These are phyloP conservation scores for Hippocampus abdominalis DNA, from an alignment of 2,113 vertebrate species.

Conservation along the genomic window DNA sequence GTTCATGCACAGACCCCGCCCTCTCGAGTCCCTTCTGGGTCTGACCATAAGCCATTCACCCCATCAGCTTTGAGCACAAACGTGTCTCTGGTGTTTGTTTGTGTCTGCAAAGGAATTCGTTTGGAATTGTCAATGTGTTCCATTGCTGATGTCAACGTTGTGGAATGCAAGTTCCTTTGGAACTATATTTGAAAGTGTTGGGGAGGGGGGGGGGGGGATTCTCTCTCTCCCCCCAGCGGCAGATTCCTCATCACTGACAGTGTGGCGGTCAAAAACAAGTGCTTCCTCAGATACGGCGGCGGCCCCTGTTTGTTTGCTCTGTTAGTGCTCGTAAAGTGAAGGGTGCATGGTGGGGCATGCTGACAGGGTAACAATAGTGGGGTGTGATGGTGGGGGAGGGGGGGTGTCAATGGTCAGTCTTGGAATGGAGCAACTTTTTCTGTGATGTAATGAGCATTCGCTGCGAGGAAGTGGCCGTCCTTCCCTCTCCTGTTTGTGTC, in stretches of 20 bases:
- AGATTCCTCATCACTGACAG: slow-evolving; percentile 54
- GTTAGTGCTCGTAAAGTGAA: slow-evolving; percentile 55
- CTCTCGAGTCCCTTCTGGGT: neutral
- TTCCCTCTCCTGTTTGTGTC: slow-evolving; percentile 71
- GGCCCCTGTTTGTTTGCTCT: slow-evolving; percentile 65
- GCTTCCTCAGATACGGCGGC: slow-evolving; percentile 65
- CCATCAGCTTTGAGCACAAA: neutral
- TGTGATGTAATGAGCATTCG: slow-evolving; percentile 59
- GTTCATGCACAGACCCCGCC: neutral
- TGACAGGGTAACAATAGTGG: slow-evolving; percentile 64
- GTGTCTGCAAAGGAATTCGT: slow-evolving; percentile 31
- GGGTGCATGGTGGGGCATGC: slow-evolving; percentile 27
- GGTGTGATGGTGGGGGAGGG: neutral
- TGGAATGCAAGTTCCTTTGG: slow-evolving; percentile 48
- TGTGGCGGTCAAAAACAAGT: slow-evolving; percentile 57
- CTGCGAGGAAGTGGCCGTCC: slow-evolving; percentile 52
- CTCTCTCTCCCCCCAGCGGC: slow-evolving; percentile 5
- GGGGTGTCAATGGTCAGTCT: slow-evolving; percentile 39
- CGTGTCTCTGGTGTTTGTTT: slow-evolving; percentile 23
- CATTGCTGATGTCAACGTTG: slow-evolving; percentile 40
- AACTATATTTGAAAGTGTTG: slow-evolving; percentile 21
- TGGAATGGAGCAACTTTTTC: slow-evolving; percentile 36
- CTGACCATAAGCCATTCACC: neutral
- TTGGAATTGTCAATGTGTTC: slow-evolving; percentile 18
- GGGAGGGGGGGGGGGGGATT: slow-evolving; percentile 12